Conservation (phyloP, 2,113 vertebrate species). For the Zosterops borbonicus region DNA sequence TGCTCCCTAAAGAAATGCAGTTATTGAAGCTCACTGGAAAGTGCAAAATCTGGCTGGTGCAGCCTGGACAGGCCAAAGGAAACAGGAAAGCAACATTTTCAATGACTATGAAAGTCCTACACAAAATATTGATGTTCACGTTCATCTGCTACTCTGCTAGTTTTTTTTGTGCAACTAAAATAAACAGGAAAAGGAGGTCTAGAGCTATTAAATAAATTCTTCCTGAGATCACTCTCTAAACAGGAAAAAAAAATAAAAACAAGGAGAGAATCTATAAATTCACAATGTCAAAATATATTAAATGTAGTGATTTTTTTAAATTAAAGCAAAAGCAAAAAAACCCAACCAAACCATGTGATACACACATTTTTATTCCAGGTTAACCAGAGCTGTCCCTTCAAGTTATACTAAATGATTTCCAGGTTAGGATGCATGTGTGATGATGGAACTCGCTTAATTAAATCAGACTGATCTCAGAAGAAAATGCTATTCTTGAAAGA, state of each 20-base stretch:
- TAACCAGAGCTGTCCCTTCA: neutral
- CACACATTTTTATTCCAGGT: neutral
- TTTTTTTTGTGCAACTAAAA: constrained; percentile 26
- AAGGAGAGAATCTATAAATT: neutral
- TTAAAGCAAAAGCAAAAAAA: neutral
- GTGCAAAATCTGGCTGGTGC: neutral
- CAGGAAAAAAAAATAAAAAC: neutral
- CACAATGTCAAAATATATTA: neutral
- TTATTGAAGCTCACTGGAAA: constrained; percentile 11
- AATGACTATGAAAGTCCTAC: constrained; percentile 24
- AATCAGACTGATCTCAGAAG: neutral
- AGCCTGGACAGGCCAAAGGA: neutral
- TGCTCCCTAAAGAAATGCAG: neutral
- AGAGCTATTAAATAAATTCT: neutral
- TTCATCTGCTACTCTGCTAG: constrained; percentile 14
- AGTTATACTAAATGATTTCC: neutral
- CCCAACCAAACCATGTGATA: neutral
- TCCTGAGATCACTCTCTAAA: neutral
- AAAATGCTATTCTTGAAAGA: neutral
- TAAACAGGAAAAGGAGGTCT: neutral
- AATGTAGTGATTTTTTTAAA: neutral
- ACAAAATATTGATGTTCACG: constrained; percentile 30
- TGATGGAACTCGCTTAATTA: neutral
- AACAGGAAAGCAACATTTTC: neutral
- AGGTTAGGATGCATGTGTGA: neutral